Base-by-base conservation (phyloP, 2,113 vertebrate genomes). In the Plotosus lineatus region DNA sequence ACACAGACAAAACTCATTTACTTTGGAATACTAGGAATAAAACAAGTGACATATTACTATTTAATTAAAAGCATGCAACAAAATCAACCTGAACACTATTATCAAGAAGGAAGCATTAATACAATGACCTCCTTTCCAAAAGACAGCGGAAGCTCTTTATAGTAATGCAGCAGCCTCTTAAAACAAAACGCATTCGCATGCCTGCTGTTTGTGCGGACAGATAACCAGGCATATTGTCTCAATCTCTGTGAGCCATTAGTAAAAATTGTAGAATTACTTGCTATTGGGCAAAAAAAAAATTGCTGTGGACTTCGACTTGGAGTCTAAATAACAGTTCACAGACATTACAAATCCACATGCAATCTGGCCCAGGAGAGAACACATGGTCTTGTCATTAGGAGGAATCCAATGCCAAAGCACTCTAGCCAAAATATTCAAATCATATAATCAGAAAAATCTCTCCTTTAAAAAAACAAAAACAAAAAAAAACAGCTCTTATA, bases 311-410 rank as follows among this genome's bases (percentile, higher is more conserved):
- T 82, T 68, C 26, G 23, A 77, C 17, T 55, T 28, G 26, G 31
- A 66, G 58, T 81, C 63, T 61, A 61, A 66, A 56, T 73, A 79
- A 61, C 55, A 40, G 36, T 76, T 75, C 28, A 68, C 38, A 82
- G 77, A 75, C 77, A 17, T 83, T 75, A 79, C 51, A 75, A 46
- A 60, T 44, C 60, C 61, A 48, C 50, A 48, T 48, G 42, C 80
- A 42, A 40, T 33, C 44, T 74, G 58, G 55, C 79, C 79, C 78
- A 38, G 11, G 63, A 79, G 72, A 84, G 65, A 78, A 84, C 68
- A 75, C 53, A 63, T 77, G 73, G n/a, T 69, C 9, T 68, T n/a
- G 50, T 44, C 28, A 78, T 84, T 77, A 84, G 77, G 46, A 44
- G 53, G 56, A 36, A 26, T 65, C 69, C 28, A 40, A 61, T 77